A percentile compares a stretch with the other conserved stretches of the same genome.
These are phyloP conservation scores for Trichacis sp. DNA, from an alignment of 2,888 invertebrate genomes.

Conservation along the genomic window DNA sequence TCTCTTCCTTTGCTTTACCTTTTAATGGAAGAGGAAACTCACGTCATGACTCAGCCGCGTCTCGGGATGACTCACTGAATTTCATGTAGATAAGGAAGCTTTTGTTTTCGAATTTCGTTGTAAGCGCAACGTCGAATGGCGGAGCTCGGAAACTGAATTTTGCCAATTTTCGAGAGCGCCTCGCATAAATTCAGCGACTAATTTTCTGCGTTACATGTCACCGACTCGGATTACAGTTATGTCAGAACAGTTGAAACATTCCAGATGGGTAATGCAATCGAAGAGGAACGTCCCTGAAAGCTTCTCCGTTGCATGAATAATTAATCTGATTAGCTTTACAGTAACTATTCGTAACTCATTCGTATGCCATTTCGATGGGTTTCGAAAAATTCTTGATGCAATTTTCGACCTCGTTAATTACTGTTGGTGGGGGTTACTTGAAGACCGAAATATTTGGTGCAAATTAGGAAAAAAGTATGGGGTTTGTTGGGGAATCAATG, in stretches of 20 bases:
- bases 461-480: no score
- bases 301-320: conserved; percentile 33
- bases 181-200: neutral
- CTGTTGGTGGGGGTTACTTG: no score
- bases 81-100: conserved; percentile 3
- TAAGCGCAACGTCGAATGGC: neutral
- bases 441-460: no score
- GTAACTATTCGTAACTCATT: conserved; percentile 3
- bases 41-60: conserved; percentile 31
- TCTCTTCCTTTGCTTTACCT: conserved; percentile 23
- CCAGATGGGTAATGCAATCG: conserved; percentile 37
- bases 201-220: neutral
- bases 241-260: conserved; percentile 36
- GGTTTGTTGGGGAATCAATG: no score
- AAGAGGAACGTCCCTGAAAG: conserved; percentile 21
- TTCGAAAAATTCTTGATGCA: no score
- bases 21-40: conserved; percentile 36
- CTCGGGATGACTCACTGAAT: conserved; percentile 25
- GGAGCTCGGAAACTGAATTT: neutral
- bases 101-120: no score
- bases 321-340: conserved; percentile 11
- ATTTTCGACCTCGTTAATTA: no score
- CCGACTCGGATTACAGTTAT: conserved; percentile 25
- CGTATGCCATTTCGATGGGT: no score
- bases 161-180: neutral